Evolutionary conservation across 2,797 vertebrate genomes (phyloP).

Genomic region (Bufotes viridis): DNA sequence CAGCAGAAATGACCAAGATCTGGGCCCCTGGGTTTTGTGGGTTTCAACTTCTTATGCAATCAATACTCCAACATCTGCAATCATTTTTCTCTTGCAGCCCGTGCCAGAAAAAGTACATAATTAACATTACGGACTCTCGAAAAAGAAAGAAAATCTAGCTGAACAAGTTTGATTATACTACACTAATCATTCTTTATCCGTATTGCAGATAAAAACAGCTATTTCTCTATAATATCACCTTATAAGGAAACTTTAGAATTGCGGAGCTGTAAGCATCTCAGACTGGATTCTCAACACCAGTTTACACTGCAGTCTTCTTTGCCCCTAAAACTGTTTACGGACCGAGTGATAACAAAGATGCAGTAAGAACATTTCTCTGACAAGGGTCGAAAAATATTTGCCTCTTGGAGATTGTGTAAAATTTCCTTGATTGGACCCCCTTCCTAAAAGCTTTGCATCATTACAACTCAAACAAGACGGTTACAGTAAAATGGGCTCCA

Average conservation of each 20-base stretch:
- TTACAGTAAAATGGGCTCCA: not conserved
- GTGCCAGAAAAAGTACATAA: slow-evolving; percentile 72
- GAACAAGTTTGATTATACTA: slow-evolving; percentile 73
- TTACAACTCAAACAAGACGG: not conserved
- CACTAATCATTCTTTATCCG: slow-evolving; percentile 73
- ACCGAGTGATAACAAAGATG: not conserved
- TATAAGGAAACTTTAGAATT: slow-evolving; percentile 74
- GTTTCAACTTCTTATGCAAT: slow-evolving; percentile 76
- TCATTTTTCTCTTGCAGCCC: slow-evolving; percentile 72
- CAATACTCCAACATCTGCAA: slow-evolving; percentile 77
- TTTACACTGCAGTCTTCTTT: slow-evolving; percentile 71
- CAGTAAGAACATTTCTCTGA: slow-evolving; percentile 4
- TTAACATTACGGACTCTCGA: slow-evolving; percentile 69
- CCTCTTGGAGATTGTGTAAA: not conserved
- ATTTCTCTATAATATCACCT: slow-evolving; percentile 69
- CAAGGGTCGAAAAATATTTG: not conserved
- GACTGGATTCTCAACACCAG: slow-evolving; percentile 70
- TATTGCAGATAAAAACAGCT: slow-evolving; percentile 63
- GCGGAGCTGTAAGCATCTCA: slow-evolving; percentile 65
- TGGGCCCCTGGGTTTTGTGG: slow-evolving; percentile 70
- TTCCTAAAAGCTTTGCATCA: not conserved
- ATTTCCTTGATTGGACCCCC: not conserved
- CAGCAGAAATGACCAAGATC: slow-evolving; percentile 76
- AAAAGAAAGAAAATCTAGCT: slow-evolving; percentile 72
- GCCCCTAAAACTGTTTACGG: slow-evolving; percentile 6